phyloP scores from a whole-genome alignment of 2,113 vertebrate genomes.

The Hippocampus comes region DNA sequence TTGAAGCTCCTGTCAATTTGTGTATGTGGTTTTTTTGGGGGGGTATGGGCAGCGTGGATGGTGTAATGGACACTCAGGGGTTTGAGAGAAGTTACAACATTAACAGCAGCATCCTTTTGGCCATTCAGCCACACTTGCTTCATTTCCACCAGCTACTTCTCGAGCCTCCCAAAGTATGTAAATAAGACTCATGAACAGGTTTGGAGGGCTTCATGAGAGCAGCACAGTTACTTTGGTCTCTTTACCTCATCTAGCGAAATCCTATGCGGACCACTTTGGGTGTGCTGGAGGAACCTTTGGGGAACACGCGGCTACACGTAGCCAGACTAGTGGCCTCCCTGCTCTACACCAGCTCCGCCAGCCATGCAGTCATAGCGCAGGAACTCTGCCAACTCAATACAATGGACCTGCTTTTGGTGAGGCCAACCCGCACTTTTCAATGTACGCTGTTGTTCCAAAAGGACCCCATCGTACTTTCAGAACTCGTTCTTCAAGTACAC shows the following conservation, averaged over 20 bases:
- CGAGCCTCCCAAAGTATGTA: slow-evolving; percentile 86
- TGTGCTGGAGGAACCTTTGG: slow-evolving; percentile 88
- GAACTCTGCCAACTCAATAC: slow-evolving; percentile 90
- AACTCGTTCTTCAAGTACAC: slow-evolving; percentile 96
- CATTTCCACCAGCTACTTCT: slow-evolving; percentile 96
- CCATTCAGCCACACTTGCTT: slow-evolving; percentile 85
- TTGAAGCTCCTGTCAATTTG: neutral
- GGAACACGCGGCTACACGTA: slow-evolving; percentile 87
- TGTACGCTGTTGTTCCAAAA: neutral
- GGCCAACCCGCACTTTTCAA: slow-evolving; percentile 34
- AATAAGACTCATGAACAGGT: neutral
- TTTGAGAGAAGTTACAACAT: slow-evolving; percentile 78
- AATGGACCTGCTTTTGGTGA: slow-evolving; percentile 88
- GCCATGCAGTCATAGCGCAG: slow-evolving; percentile 82
- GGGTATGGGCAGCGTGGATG: slow-evolving; percentile 63
- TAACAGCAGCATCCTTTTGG: slow-evolving; percentile 83
- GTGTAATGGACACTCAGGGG: slow-evolving; percentile 72
- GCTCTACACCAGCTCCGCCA: slow-evolving; percentile 81
- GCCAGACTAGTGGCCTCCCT: slow-evolving; percentile 88
- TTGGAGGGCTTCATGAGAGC: neutral
- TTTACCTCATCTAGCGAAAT: slow-evolving; percentile 41
- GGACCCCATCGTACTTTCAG: slow-evolving; percentile 53
- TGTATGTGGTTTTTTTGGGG: neutral
- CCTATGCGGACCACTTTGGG: slow-evolving; percentile 90
- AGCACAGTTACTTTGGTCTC: neutral